Evolutionary conservation across 2,113 vertebrate species (phyloP).

Genomic region (Benitochromis conjunctus): DNA sequence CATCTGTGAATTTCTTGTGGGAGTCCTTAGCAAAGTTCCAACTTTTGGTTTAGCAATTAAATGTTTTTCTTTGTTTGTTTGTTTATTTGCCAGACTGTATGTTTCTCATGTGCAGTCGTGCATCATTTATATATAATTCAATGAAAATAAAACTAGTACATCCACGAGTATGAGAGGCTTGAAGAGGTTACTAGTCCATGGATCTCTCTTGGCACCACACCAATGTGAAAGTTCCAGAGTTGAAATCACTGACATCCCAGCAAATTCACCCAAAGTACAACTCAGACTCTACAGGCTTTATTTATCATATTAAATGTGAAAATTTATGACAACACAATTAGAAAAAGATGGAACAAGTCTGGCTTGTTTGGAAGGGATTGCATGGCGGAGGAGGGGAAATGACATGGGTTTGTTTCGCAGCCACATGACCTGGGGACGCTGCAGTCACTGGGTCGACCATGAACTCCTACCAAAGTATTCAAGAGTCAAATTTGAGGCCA

Average conservation of each 20-base stretch:
- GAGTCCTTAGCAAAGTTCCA: not conserved
- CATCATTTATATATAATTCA: too few relatives aligned
- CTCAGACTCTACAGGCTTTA: not conserved
- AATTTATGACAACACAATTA: not conserved
- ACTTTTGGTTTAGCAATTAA: not conserved
- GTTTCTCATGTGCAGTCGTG: too few relatives aligned
- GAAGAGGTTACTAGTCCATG: too few relatives aligned
- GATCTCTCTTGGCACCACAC: too few relatives aligned
- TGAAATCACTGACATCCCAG: too few relatives aligned
- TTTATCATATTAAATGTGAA: not conserved
- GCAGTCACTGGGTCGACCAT: not conserved
- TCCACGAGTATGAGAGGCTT: too few relatives aligned
- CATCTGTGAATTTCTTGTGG: not conserved
- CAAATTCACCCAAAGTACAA: too few relatives aligned
- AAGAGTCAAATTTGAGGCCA: not conserved
- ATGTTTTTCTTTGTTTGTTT: not conserved
- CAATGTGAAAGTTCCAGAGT: too few relatives aligned
- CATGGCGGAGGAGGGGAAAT: rapidly evolving
- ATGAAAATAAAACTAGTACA: too few relatives aligned
- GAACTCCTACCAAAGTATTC: rapidly evolving
- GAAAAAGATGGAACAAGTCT: not conserved
- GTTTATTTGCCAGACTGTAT: too few relatives aligned
- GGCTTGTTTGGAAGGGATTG: not conserved
- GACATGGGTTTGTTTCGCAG: not conserved
- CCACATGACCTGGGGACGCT: not conserved